Evolutionary conservation across 1,140 invertebrate species (phyloP).

Genomic region (Brachionus asplanchnoidis): DNA sequence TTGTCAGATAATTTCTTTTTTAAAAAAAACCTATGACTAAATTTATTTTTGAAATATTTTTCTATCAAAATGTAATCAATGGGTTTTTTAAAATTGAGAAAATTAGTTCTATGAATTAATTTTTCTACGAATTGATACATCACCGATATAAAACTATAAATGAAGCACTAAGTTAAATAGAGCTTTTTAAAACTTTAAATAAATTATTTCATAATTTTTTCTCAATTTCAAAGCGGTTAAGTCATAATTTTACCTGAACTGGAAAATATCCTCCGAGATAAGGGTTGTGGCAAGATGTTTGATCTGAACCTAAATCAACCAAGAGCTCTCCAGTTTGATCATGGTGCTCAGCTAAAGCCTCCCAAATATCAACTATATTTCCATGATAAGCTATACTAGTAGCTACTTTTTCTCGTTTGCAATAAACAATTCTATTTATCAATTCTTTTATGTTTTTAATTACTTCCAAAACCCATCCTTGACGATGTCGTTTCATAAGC

Average conservation of each 20-base stretch:
- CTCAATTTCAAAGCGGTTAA: neutral
- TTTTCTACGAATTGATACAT: too few species aligned
- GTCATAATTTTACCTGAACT: constrained; percentile 55
- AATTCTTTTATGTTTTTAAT: constrained; percentile 60
- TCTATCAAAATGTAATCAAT: too few species aligned
- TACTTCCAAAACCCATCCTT: constrained; percentile 65
- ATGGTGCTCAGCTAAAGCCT: constrained; percentile 59
- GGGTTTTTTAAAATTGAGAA: too few species aligned
- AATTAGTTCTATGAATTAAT: too few species aligned
- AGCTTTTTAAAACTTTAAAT: too few species aligned
- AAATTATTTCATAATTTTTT: too few species aligned
- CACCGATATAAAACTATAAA: too few species aligned
- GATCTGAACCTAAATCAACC: constrained; percentile 66
- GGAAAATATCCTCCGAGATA: constrained; percentile 68
- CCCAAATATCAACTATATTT: constrained; percentile 64
- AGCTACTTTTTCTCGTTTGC: constrained; percentile 49
- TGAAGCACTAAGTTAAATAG: too few species aligned
- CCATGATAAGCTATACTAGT: constrained; percentile 66
- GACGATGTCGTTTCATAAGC: constrained; percentile 62
- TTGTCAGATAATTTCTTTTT: too few species aligned
- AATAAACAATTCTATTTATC: constrained; percentile 57
- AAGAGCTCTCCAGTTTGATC: constrained; percentile 61
- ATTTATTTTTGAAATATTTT: too few species aligned
- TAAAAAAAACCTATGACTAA: too few species aligned
- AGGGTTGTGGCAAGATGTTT: constrained; percentile 68